Percentiles rank a stretch among this genome's conserved stretches.
phyloP scores from a whole-genome alignment of 2,888 invertebrate species.

The Calameuta idolon region DNA sequence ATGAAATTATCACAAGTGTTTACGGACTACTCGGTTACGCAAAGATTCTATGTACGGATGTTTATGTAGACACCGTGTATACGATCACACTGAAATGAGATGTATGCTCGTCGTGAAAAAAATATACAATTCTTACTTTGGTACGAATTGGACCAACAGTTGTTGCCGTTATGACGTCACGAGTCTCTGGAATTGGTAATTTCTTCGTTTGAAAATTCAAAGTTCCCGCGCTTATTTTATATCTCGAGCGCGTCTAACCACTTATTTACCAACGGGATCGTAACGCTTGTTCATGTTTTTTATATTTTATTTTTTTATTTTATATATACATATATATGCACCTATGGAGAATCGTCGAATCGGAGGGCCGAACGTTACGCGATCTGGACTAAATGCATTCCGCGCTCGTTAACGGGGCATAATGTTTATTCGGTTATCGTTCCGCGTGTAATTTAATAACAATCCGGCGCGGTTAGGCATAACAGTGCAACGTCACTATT shows the following conservation, averaged over 20 bases:
- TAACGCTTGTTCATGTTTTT: neutral
- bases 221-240: too few relatives aligned
- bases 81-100: too few relatives aligned
- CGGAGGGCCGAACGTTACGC: neutral
- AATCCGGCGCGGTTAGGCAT: constrained; percentile 57
- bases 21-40: neutral
- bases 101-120: too few relatives aligned
- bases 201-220: neutral
- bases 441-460: constrained; percentile 65
- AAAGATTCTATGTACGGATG: too few relatives aligned
- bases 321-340: constrained; percentile 15
- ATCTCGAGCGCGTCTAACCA: too few relatives aligned
- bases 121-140: too few relatives aligned
- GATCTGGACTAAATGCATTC: constrained; percentile 37
- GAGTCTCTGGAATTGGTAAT: too few relatives aligned
- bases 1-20: neutral
- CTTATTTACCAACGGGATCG: neutral
- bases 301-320: neutral
- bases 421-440: constrained; percentile 64
- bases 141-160: too few relatives aligned
- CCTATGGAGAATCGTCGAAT: neutral
- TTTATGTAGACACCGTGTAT: too few relatives aligned
- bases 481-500: constrained; percentile 58
- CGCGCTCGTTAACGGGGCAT: constrained; percentile 58
- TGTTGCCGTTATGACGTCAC: too few relatives aligned